Percentiles rank a stretch among this genome's conserved stretches.
These are phyloP conservation scores for Grammatotria lemairii DNA, from an alignment of 2,113 vertebrate genomes.

Conservation along the genomic window DNA sequence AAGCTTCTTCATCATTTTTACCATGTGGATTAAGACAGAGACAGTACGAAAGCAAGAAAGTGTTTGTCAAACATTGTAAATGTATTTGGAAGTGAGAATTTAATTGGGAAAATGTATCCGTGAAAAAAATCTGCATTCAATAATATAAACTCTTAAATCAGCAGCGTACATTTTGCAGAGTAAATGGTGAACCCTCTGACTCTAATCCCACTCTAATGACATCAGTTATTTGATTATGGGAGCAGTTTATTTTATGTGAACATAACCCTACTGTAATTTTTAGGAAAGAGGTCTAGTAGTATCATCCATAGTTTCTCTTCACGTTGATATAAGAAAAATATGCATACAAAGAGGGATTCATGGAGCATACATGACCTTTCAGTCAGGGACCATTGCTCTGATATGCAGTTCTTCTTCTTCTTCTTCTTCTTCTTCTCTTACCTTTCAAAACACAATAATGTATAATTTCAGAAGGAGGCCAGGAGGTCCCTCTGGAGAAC, in stretches of 20 bases:
- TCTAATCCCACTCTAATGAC: background rate
- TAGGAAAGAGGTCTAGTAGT: fast-evolving
- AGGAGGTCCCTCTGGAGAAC: slow-evolving; percentile 32
- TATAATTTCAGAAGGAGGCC: slow-evolving; percentile 49
- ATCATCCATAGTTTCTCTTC: background rate
- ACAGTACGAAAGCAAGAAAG: background rate
- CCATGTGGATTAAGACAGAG: background rate
- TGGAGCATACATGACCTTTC: slow-evolving; percentile 7
- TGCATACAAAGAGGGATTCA: slow-evolving; percentile 3
- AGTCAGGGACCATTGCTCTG: slow-evolving; percentile 17
- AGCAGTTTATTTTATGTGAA: background rate
- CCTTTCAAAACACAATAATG: slow-evolving; percentile 33
- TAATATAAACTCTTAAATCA: background rate
- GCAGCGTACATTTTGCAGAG: background rate
- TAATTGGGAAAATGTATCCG: background rate
- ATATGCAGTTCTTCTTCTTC: background rate
- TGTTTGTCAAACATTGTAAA: background rate
- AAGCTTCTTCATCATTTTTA: background rate
- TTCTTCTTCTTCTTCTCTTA: background rate
- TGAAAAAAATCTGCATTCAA: background rate
- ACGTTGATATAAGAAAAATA: background rate
- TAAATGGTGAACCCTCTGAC: background rate
- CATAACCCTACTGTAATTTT: background rate
- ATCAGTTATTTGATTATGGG: background rate
- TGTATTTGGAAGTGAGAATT: background rate